phyloP scores from a whole-genome alignment of 2,113 vertebrate species.

The Ageneiosus marmoratus region DNA sequence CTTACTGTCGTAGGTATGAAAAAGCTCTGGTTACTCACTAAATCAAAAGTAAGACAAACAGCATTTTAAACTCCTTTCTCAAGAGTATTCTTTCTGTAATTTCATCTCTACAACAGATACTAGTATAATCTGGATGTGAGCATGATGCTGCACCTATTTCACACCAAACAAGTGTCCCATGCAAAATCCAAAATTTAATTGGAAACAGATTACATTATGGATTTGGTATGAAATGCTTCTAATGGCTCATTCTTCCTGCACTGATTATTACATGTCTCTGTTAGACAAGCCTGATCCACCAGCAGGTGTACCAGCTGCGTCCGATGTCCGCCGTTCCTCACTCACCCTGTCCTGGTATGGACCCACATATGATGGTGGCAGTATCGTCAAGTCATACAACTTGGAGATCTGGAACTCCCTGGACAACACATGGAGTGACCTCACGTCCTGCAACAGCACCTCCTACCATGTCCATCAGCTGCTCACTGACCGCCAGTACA shows the following conservation, averaged over 20 bases:
- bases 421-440: conserved; percentile 83
- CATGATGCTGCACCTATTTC: background rate
- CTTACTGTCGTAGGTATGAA: conserved; percentile 91
- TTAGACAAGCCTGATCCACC: conserved; percentile 96
- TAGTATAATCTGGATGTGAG: background rate
- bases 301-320: conserved; percentile 85
- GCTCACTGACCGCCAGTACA: conserved; percentile 86
- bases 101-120: background rate
- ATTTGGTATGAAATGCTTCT: background rate
- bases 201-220: background rate
- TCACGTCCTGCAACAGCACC: conserved; percentile 93
- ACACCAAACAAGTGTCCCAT: background rate
- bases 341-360: conserved; percentile 97
- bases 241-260: background rate
- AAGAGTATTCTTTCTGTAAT: background rate
- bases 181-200: conserved; percentile 9
- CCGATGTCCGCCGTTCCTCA: conserved; percentile 84
- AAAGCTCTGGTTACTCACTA: background rate
- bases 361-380: conserved; percentile 93
- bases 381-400: conserved; percentile 91
- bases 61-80: background rate
- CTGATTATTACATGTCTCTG: background rate
- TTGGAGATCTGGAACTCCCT: conserved; percentile 91
- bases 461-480: conserved; percentile 88
- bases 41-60: background rate